These are phyloP conservation scores for Ceratina japonica DNA, from an alignment of 1,140 invertebrate species.

Conservation along the genomic window DNA sequence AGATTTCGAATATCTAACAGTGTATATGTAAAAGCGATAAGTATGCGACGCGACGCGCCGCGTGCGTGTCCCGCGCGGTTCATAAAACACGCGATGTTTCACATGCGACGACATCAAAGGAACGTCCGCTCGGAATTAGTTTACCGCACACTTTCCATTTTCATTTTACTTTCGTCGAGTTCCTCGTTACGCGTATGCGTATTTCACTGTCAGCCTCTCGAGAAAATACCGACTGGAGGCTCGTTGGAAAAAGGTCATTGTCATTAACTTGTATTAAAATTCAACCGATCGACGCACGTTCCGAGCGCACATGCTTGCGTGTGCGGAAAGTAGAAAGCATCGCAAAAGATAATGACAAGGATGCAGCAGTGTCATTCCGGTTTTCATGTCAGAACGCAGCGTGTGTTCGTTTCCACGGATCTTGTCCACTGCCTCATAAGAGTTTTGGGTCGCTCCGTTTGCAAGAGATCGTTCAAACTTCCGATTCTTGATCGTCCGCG, in stretches of 20 bases:
- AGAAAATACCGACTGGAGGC: no score
- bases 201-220: constrained; percentile 1
- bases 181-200: constrained; percentile 5
- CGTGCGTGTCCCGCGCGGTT: neutral
- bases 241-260: constrained; percentile 32
- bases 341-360: constrained; percentile 49
- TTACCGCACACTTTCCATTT: constrained; percentile 58
- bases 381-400: constrained; percentile 38
- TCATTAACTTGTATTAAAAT: constrained; percentile 44
- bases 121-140: constrained; percentile 49
- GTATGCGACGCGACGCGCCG: neutral
- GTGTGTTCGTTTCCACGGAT: constrained; percentile 39
- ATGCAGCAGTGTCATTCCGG: constrained; percentile 39
- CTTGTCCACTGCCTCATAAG: constrained; percentile 4
- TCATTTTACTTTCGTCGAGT: constrained; percentile 58
- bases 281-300: constrained; percentile 37
- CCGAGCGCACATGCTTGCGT: constrained; percentile 45
- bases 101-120: constrained; percentile 48
- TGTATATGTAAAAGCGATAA: neutral
- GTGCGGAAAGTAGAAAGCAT: constrained; percentile 62
- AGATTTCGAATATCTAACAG: neutral
- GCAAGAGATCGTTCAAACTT: neutral
- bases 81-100: constrained; percentile 23
- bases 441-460: neutral
- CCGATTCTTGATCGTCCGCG: neutral